Conservation (phyloP, 2,888 invertebrate genomes). For the Polyploca ridens region DNA sequence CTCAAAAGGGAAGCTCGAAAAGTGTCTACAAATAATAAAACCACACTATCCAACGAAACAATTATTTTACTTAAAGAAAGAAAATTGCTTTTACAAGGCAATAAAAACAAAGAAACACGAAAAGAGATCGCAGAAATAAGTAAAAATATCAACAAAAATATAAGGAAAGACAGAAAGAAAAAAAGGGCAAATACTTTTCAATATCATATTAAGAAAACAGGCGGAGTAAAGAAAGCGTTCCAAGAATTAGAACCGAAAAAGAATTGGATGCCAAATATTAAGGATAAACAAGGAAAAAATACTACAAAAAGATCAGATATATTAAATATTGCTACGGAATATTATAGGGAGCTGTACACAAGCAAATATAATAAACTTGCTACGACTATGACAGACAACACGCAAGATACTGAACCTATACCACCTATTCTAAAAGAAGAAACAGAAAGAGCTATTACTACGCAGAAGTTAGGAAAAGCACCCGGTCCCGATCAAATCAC, state of each 20-base stretch:
- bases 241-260: not conserved
- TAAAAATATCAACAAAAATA: not conserved
- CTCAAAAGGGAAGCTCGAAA: constrained; percentile 13
- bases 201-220: not conserved
- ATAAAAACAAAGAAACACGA: not conserved
- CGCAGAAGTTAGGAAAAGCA: too few species aligned
- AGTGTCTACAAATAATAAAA: constrained; percentile 11
- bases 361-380: too few species aligned
- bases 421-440: too few species aligned
- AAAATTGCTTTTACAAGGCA: constrained; percentile 6
- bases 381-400: too few species aligned
- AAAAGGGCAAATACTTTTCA: not conserved
- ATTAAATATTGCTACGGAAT: too few species aligned
- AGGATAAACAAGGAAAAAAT: too few species aligned
- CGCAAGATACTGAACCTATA: too few species aligned
- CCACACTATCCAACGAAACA: constrained; percentile 11
- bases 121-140: not conserved
- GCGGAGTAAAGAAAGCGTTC: not conserved
- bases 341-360: too few species aligned
- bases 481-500: too few species aligned
- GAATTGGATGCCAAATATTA: too few species aligned
- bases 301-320: too few species aligned
- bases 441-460: too few species aligned
- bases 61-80: not conserved
- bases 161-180: not conserved